A percentile compares a stretch with the other conserved stretches of the same genome.
These are phyloP conservation scores for Rambutsinella grinnellia DNA, from an alignment of 2,888 invertebrate species.

Conservation along the genomic window DNA sequence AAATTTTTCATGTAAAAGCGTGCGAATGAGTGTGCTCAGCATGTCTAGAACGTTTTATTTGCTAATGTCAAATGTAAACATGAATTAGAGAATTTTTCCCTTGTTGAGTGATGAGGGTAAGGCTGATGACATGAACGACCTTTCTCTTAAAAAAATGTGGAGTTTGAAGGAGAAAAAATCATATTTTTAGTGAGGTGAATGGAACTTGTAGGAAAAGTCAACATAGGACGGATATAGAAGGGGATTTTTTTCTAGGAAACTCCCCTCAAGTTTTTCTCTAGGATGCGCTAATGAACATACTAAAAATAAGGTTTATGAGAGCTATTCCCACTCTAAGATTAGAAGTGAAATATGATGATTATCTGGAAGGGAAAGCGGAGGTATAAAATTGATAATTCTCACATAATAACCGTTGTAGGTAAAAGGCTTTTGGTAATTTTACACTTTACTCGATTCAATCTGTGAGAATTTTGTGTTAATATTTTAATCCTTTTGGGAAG, in stretches of 20 bases:
- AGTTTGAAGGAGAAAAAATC: neutral
- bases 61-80: slow-evolving; percentile 49
- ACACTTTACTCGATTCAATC: neutral
- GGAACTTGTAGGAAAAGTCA: neutral
- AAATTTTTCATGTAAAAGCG: neutral
- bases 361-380: neutral
- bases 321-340: neutral
- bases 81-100: slow-evolving; percentile 33
- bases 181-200: neutral
- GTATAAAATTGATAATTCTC: neutral
- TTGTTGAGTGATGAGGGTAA: slow-evolving; percentile 2
- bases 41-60: slow-evolving; percentile 1
- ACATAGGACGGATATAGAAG: neutral
- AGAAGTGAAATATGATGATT: neutral
- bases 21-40: slow-evolving; percentile 20
- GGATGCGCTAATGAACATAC: neutral
- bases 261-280: neutral
- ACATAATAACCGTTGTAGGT: no score
- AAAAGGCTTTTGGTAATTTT: no score
- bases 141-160: no score
- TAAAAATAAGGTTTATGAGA: neutral
- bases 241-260: neutral
- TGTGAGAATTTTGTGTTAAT: neutral
- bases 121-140: no score
- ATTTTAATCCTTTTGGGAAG: no score